These are phyloP conservation scores for Taenaris catops DNA, from an alignment of 2,888 invertebrate genomes.

Conservation along the genomic window DNA sequence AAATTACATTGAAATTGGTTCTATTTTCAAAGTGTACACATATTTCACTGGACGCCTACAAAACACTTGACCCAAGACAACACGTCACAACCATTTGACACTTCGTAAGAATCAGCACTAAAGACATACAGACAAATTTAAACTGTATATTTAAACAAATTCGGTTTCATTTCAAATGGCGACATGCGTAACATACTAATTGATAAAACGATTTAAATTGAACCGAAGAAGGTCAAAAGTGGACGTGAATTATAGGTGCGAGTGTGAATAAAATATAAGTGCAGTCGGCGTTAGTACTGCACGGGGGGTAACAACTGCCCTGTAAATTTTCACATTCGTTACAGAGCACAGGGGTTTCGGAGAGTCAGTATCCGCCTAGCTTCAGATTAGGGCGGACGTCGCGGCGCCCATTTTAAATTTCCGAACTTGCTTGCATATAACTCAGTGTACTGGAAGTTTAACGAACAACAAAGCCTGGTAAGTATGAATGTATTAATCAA, in stretches of 20 bases:
- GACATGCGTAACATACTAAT: conserved; percentile 19
- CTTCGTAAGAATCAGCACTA: conserved; percentile 6
- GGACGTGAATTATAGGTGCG: conserved; percentile 42
- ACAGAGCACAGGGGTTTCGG: conserved; percentile 3
- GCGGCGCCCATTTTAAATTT: not conserved
- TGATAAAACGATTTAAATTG: conserved; percentile 37
- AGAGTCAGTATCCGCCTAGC: conserved; percentile 46
- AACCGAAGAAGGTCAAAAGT: conserved; percentile 47
- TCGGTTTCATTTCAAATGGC: conserved; percentile 5
- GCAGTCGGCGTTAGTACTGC: conserved; percentile 37
- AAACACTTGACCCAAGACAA: conserved; percentile 2
- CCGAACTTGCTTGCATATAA: conserved; percentile 5
- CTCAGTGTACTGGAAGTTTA: conserved; percentile 10
- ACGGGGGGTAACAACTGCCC: conserved; percentile 32
- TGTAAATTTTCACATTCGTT: conserved; percentile 32
- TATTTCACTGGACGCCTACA: conserved; percentile 8
- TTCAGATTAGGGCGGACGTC: conserved; percentile 28
- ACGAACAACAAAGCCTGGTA: conserved; percentile 3
- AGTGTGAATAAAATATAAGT: conserved; percentile 30
- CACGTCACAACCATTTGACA: conserved; percentile 12
- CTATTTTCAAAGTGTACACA: too few species aligned
- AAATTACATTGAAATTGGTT: too few species aligned
- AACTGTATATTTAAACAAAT: not conserved
- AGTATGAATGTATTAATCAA: conserved; percentile 8
- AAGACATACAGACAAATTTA: not conserved